phyloP scores from a whole-genome alignment of 2,888 invertebrate species.

The Saturnia japonica region DNA sequence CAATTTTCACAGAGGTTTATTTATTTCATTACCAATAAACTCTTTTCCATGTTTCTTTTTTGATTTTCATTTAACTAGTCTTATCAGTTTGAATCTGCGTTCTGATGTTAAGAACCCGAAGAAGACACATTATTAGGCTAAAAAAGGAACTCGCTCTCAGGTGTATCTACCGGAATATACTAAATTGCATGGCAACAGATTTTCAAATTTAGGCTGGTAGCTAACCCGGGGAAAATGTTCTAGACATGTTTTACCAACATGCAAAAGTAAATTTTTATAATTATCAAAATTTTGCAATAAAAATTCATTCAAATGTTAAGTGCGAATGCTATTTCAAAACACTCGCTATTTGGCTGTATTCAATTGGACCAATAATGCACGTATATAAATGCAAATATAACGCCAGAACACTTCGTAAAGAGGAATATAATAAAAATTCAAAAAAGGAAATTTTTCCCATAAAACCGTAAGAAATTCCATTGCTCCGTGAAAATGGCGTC shows the following conservation, averaged over 20 bases:
- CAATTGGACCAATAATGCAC: not conserved
- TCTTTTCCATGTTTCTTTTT: not conserved
- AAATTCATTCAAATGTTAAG: not conserved
- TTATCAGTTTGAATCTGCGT: no score
- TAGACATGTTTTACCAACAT: not conserved
- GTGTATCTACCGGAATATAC: not conserved
- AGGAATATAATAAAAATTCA: conserved; percentile 4
- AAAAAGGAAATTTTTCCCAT: conserved; percentile 41
- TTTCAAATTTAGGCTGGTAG: not conserved
- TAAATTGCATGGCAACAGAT: not conserved
- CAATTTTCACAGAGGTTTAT: not conserved
- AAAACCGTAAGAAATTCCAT: conserved; percentile 61
- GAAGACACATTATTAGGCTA: not conserved
- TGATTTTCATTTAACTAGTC: not conserved
- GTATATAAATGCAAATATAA: conserved; percentile 1
- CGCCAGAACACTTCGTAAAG: not conserved
- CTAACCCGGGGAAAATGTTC: no score
- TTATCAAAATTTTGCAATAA: not conserved
- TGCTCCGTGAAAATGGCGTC: conserved; percentile 61
- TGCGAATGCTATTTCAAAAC: not conserved
- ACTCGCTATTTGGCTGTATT: not conserved
- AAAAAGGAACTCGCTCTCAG: not conserved
- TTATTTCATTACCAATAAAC: not conserved
- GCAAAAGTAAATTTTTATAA: not conserved
- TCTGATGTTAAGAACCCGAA: not conserved